A percentile compares a stretch with the other conserved stretches of the same genome.
These are phyloP conservation scores for Nephrotoma guestfalica DNA, from an alignment of 2,888 invertebrate species.

Conservation along the genomic window DNA sequence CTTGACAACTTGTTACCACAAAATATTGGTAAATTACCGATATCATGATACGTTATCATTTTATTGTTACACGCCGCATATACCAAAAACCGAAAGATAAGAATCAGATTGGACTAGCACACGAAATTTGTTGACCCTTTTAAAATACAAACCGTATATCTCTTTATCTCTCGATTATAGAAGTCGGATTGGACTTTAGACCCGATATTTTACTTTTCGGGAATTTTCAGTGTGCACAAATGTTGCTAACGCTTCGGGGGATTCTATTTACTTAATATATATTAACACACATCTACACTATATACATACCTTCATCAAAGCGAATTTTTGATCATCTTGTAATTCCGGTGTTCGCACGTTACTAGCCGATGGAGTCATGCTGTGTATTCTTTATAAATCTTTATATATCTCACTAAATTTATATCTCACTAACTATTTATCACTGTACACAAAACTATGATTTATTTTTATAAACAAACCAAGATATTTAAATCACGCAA, in stretches of 20 bases:
- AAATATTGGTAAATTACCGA: background rate
- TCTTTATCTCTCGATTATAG: background rate
- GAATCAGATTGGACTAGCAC: background rate
- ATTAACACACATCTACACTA: no score
- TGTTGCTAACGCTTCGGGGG: background rate
- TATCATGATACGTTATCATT: background rate
- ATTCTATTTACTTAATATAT: background rate
- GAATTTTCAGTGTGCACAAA: background rate
- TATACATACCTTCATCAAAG: slow-evolving; percentile 55
- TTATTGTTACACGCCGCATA: background rate
- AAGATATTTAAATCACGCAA: background rate
- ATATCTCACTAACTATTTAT: background rate
- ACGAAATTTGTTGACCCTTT: background rate
- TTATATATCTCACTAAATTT: background rate
- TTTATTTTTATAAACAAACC: background rate
- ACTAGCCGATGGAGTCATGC: background rate
- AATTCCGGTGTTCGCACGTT: slow-evolving; percentile 19
- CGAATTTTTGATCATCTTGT: slow-evolving; percentile 54
- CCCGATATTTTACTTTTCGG: background rate
- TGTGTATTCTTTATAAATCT: background rate
- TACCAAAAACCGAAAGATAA: background rate
- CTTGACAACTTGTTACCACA: background rate
- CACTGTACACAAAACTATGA: background rate
- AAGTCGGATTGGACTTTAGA: background rate
- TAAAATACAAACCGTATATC: background rate